phyloP scores from a whole-genome alignment of 2,113 vertebrate species.

The Periophthalmodon schlosseri region DNA sequence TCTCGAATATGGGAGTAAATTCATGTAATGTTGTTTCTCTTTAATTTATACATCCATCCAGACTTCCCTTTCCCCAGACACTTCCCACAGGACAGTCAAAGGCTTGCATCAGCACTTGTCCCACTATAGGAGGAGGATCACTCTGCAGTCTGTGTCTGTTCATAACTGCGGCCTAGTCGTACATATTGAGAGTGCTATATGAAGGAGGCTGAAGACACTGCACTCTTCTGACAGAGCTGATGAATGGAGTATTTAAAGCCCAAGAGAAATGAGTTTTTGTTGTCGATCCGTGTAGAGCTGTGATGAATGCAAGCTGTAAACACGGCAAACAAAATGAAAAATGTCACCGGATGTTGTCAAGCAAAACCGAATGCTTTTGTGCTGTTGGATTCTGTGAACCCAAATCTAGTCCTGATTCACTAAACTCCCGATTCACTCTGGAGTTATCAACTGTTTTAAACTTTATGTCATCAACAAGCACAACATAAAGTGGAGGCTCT shows the following conservation, averaged over 20 bases:
- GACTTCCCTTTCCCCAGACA: too few species aligned
- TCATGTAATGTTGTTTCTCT: too few species aligned
- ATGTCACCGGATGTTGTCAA: not conserved
- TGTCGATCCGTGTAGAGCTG: not conserved
- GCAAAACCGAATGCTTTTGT: not conserved
- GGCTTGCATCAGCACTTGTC: too few species aligned
- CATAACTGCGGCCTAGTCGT: conserved; percentile 16
- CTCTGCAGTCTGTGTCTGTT: conserved; percentile 26
- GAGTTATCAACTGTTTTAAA: not conserved
- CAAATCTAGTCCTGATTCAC: not conserved
- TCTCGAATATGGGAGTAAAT: too few species aligned
- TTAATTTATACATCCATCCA: too few species aligned
- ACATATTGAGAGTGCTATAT: conserved; percentile 35
- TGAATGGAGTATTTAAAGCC: conserved; percentile 47
- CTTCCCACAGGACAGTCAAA: too few species aligned
- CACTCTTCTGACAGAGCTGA: conserved; percentile 30
- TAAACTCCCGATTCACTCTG: not conserved
- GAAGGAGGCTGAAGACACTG: conserved; percentile 16
- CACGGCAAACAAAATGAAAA: conserved; percentile 1
- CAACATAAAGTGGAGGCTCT: too few species aligned
- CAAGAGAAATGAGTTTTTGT: conserved; percentile 23
- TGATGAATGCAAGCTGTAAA: conserved; percentile 28
- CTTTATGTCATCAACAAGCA: not conserved
- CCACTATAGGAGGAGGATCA: too few species aligned
- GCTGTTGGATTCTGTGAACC: not conserved